Conservation (phyloP, 2,888 invertebrate species). For the Oscheius sp. region DNA sequence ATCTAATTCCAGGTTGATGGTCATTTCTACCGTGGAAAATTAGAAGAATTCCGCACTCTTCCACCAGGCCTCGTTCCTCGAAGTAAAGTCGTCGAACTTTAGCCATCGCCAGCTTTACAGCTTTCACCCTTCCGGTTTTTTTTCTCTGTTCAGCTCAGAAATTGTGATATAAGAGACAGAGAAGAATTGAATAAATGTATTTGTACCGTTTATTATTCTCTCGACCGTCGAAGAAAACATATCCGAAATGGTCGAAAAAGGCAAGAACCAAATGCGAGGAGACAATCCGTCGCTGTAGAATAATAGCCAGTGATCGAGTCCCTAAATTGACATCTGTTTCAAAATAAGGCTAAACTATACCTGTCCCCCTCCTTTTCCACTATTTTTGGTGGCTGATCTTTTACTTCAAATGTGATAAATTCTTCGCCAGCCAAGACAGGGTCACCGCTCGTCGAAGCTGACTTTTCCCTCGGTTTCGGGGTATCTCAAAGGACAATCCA, state of each 20-base stretch:
- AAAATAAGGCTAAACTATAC: neutral
- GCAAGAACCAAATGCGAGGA: conserved; percentile 14
- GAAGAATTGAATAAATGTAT: neutral
- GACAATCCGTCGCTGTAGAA: conserved; percentile 24
- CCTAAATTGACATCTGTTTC: neutral
- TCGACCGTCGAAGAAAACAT: conserved; percentile 1
- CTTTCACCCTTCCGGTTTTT: neutral
- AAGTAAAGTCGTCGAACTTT: conserved; percentile 26
- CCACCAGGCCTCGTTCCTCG: conserved; percentile 57
- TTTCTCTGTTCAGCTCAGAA: conserved; percentile 3
- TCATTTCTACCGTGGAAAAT: conserved; percentile 48
- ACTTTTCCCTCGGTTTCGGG: conserved; percentile 6
- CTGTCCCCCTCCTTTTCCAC: conserved; percentile 6
- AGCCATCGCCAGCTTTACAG: neutral
- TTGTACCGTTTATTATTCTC: conserved; percentile 9
- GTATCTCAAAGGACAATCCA: neutral
- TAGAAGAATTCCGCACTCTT: conserved; percentile 55
- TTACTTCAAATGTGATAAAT: conserved; percentile 22
- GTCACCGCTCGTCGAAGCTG: neutral
- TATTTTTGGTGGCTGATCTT: neutral
- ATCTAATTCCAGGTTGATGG: conserved; percentile 45
- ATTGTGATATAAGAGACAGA: conserved; percentile 11
- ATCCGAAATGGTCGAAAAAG: conserved; percentile 6
- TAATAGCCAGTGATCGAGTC: conserved; percentile 10
- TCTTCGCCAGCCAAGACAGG: conserved; percentile 23